Conservation (phyloP, 2,888 invertebrate species). For the Oxyteleia sp. region DNA sequence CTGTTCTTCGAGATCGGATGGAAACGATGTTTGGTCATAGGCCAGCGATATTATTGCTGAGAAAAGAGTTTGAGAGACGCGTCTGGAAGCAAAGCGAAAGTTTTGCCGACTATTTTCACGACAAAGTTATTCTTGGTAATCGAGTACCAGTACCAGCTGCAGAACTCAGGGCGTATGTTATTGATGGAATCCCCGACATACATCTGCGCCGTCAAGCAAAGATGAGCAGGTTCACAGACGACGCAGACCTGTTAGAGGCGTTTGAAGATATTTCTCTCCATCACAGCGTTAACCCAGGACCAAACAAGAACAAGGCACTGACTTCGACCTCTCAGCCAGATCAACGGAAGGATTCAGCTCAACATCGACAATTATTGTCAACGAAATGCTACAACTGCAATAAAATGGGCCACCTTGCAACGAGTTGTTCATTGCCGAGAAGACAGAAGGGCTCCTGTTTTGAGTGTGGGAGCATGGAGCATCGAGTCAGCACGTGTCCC, state of each 20-base stretch:
- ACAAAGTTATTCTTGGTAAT: slow-evolving; percentile 70
- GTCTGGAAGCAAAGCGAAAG: slow-evolving; percentile 58
- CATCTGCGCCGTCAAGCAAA: slow-evolving; percentile 62
- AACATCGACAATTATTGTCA: not conserved
- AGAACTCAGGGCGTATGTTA: slow-evolving; percentile 67
- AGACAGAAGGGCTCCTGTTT: slow-evolving; percentile 50
- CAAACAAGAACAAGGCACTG: not conserved
- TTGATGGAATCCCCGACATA: slow-evolving; percentile 70
- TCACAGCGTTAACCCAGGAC: too few relatives aligned
- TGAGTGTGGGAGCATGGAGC: slow-evolving; percentile 30
- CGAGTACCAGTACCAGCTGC: slow-evolving; percentile 60
- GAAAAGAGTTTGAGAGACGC: slow-evolving; percentile 68
- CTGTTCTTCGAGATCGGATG: slow-evolving; percentile 25
- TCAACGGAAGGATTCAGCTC: not conserved
- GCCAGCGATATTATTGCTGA: slow-evolving; percentile 41
- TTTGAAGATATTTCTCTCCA: slow-evolving; percentile 38
- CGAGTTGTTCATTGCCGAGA: not conserved
- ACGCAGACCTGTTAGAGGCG: slow-evolving; percentile 23
- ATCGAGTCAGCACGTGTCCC: slow-evolving; percentile 32
- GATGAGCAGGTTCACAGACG: slow-evolving; percentile 44
- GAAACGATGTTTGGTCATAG: slow-evolving; percentile 67
- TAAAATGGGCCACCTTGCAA: slow-evolving; percentile 23
- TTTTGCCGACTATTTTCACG: slow-evolving; percentile 72
- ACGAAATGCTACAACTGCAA: slow-evolving; percentile 50
- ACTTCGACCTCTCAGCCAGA: not conserved